phyloP scores from a whole-genome alignment of 35 echinoderm and acorn worm genomes.

The Heliocidaris erythrogramma region DNA sequence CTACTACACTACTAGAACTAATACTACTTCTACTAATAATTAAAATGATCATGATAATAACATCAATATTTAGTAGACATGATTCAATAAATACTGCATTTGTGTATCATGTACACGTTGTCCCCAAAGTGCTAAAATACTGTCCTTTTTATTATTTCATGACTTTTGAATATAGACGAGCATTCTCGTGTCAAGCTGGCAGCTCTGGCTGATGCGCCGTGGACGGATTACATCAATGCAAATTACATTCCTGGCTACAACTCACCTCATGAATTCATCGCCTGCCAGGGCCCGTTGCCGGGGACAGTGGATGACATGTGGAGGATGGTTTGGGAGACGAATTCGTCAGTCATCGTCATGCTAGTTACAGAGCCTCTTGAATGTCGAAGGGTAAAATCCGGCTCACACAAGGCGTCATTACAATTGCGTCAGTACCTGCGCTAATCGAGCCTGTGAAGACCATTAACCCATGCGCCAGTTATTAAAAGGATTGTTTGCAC shows the following conservation, averaged over 20 bases:
- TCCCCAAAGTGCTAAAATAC: too few relatives aligned
- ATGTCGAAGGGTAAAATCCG: constrained; percentile 60
- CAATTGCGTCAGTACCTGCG: too few relatives aligned
- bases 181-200: constrained; percentile 68
- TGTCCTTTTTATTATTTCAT: not conserved
- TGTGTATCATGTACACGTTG: too few relatives aligned
- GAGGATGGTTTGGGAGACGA: constrained; percentile 89
- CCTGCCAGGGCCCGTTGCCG: constrained; percentile 85
- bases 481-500: too few relatives aligned
- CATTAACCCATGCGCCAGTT: too few relatives aligned
- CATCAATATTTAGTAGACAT: too few relatives aligned
- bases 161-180: constrained; percentile 64
- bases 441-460: too few relatives aligned
- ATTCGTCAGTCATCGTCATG: constrained; percentile 79
- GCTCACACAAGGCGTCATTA: too few relatives aligned
- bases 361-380: constrained; percentile 80
- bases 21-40: too few relatives aligned
- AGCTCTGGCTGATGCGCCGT: constrained; percentile 68
- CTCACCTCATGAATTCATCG: constrained; percentile 86
- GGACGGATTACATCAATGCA: constrained; percentile 86
- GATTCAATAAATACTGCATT: too few relatives aligned
- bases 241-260: constrained; percentile 89
- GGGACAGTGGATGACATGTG: constrained; percentile 90
- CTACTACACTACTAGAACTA: too few relatives aligned
- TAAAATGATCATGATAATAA: too few relatives aligned